phyloP scores from a whole-genome alignment of 1,140 invertebrate genomes.

The Sminthurides bifidus region DNA sequence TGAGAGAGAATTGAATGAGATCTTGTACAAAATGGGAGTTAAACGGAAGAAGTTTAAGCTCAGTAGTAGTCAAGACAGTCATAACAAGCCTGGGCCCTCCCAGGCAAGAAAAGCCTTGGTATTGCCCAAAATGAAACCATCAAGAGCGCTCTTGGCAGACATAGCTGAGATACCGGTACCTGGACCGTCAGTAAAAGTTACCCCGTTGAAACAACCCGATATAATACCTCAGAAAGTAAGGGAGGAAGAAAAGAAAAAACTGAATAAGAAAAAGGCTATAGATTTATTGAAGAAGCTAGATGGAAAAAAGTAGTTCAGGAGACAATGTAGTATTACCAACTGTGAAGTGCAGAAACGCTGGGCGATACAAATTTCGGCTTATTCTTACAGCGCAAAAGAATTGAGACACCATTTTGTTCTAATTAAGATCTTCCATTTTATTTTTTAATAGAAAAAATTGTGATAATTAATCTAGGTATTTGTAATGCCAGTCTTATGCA shows the following conservation, averaged over 20 bases:
- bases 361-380: too few species aligned
- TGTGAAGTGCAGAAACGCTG: too few species aligned
- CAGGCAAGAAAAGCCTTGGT: background rate
- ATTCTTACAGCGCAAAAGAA: too few species aligned
- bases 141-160: background rate
- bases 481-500: too few species aligned
- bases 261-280: constrained; percentile 61
- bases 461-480: too few species aligned
- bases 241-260: constrained; percentile 48
- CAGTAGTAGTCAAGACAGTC: background rate
- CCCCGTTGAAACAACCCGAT: constrained; percentile 38
- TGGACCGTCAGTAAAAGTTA: constrained; percentile 31
- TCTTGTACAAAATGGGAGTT: constrained; percentile 4
- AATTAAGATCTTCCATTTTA: too few species aligned
- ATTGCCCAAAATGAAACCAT: background rate
- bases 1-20: background rate
- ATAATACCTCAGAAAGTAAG: constrained; percentile 59
- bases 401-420: too few species aligned
- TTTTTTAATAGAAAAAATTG: too few species aligned
- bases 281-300: constrained; percentile 48
- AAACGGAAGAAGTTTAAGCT: constrained; percentile 7
- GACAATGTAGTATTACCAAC: too few species aligned
- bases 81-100: background rate
- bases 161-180: background rate
- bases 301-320: constrained; percentile 13